These are phyloP conservation scores for Montipora cactus DNA, from an alignment of 64 coral and sea anemone species.

Conservation along the genomic window DNA sequence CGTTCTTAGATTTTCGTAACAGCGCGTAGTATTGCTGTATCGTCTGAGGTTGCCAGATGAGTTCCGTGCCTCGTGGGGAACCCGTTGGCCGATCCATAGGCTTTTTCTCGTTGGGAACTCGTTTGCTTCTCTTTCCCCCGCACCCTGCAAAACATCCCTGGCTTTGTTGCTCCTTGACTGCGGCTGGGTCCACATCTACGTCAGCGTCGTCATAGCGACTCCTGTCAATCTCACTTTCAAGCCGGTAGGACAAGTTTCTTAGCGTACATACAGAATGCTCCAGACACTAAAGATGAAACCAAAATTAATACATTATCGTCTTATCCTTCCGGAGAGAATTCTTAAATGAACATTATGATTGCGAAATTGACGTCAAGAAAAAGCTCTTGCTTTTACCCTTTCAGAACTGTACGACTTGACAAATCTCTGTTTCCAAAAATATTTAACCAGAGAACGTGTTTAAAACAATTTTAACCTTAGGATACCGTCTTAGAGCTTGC, in stretches of 20 bases:
- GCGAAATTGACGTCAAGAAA: too few species aligned
- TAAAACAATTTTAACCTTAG: too few species aligned
- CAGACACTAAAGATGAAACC: constrained; percentile 61
- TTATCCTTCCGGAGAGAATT: too few species aligned
- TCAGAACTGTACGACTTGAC: too few species aligned
- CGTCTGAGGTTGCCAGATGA: constrained; percentile 84
- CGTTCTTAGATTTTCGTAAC: constrained; percentile 75
- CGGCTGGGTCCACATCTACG: constrained; percentile 73
- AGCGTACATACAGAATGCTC: constrained; percentile 89
- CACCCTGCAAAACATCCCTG: constrained; percentile 96
- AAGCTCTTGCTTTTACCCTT: too few species aligned
- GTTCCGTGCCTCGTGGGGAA: constrained; percentile 68
- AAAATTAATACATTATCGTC: background rate
- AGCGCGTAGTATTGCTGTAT: constrained; percentile 82
- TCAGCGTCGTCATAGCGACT: constrained; percentile 80
- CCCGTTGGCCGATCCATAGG: constrained; percentile 70
- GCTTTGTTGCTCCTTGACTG: constrained; percentile 91
- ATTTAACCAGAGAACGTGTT: too few species aligned
- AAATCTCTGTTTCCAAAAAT: too few species aligned
- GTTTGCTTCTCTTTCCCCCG: constrained; percentile 88
- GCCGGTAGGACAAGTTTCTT: constrained; percentile 88
- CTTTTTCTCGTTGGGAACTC: constrained; percentile 48
- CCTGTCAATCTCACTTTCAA: constrained; percentile 88
- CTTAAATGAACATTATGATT: too few species aligned
- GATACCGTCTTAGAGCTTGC: too few species aligned